These are phyloP conservation scores for Drosophila diplacantha DNA, from an alignment of 2,888 invertebrate genomes.

Conservation along the genomic window DNA sequence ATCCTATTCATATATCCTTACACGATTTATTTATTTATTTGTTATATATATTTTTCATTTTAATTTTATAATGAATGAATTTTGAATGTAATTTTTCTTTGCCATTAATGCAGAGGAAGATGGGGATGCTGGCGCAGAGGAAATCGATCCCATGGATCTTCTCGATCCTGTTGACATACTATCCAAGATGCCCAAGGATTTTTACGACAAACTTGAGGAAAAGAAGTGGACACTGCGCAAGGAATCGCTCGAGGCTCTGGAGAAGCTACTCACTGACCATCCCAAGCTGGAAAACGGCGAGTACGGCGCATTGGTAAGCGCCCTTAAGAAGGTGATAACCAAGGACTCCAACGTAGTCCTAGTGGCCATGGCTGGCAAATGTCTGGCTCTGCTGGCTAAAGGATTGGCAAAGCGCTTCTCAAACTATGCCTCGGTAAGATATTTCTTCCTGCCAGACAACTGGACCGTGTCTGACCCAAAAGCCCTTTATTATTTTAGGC, in stretches of 20 bases:
- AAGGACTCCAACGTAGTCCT: slow-evolving; percentile 98
- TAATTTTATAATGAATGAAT: not conserved
- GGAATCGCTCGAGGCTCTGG: slow-evolving; percentile 91
- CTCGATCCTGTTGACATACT: slow-evolving; percentile 95
- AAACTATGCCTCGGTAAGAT: slow-evolving; percentile 83
- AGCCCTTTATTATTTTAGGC: slow-evolving; percentile 73
- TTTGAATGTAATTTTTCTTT: not conserved
- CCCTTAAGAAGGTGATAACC: slow-evolving; percentile 91
- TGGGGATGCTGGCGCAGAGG: slow-evolving; percentile 77
- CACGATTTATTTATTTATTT: no score
- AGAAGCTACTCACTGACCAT: slow-evolving; percentile 84
- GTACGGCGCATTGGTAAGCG: slow-evolving; percentile 92
- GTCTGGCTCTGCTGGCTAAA: slow-evolving; percentile 87
- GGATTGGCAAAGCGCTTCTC: slow-evolving; percentile 93
- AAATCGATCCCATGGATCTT: slow-evolving; percentile 93
- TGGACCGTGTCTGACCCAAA: not conserved
- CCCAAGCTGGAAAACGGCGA: slow-evolving; percentile 95
- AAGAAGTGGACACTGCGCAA: slow-evolving; percentile 99
- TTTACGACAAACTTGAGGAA: slow-evolving; percentile 94
- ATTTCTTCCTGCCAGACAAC: no score
- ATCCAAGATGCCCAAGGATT: slow-evolving; percentile 95
- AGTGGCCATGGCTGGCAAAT: slow-evolving; percentile 91
- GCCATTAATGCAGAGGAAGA: slow-evolving; percentile 79
- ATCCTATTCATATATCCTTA: no score
- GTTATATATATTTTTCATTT: not conserved